Evolutionary conservation across 2,888 invertebrate species (phyloP), one percentile per base, ranked within the genome.

Genomic region (Arrhopalites spinosus): DNA sequence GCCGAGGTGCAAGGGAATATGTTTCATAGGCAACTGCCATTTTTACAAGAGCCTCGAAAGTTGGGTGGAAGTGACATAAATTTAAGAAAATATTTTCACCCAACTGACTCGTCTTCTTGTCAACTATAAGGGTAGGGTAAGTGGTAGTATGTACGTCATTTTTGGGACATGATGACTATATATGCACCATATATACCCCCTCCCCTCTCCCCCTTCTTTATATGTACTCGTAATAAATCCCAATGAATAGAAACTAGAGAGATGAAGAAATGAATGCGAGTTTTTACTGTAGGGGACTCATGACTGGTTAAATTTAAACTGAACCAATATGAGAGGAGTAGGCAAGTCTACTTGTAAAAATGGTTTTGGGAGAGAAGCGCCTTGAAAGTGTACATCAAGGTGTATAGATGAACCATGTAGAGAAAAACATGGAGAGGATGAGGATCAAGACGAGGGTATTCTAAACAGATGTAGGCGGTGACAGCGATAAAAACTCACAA

Each of bases 31-130:
- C n/a, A n/a, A 56, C 23, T n/a, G 53, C 53, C 8, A 56, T 56
- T n/a, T n/a, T n/a, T 56, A n/a, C 53, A n/a, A 56, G n/a, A 20
- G 53, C 53, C 23, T n/a, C 29, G 43, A 67, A 67, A 50, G 69
- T 69, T 59, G 71, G 71, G 53, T 59, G 75, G 56, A 70, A 75
- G 71, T 67, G 67, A 71, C 69, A 75, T 67, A 75, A 75, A 75
- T 75, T 75, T 75, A 76, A 43, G 45, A 67, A 56, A 50, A 15
- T 1, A 25, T 72, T 76, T 76, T 66, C 45, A 64, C 56, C 61
- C 72, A 71, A 56, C 71, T 36, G 67, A 72, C 76, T 76, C 72
- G 43, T 47, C 45, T 20, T 27, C 61, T 45, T 61, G 36, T 47
- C 17, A 23, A 13, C 23, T 53, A 53, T 53, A 25, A 61, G 63